Evolutionary conservation across 2,797 vertebrate species (phyloP).

Genomic region (Rhinichthys osculus): DNA sequence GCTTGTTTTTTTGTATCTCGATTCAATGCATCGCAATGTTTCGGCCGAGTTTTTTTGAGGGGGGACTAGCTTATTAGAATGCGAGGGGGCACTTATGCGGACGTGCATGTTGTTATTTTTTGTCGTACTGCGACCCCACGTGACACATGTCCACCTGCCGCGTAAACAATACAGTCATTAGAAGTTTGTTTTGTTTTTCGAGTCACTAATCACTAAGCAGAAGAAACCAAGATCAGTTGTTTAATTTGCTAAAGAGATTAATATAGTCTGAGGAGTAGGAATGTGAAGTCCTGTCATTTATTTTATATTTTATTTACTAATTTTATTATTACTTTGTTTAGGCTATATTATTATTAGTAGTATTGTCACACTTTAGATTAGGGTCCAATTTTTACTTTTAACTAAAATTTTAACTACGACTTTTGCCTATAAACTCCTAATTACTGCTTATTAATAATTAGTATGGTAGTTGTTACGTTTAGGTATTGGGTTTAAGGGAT

Average conservation of each 20-base stretch:
- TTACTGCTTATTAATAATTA: too few species aligned
- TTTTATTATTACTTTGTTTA: background rate
- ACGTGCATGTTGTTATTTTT: conserved; percentile 77
- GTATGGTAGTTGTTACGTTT: too few species aligned
- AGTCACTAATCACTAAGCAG: background rate
- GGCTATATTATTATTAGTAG: background rate
- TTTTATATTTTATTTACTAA: background rate
- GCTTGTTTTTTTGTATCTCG: conserved; percentile 78
- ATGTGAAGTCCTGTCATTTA: background rate
- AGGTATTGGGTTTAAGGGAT: too few species aligned
- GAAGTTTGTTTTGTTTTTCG: conserved; percentile 55
- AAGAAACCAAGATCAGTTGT: background rate
- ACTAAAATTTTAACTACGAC: too few species aligned
- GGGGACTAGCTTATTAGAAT: conserved; percentile 77
- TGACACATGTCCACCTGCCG: conserved; percentile 91
- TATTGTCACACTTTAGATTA: background rate
- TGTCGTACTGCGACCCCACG: conserved; percentile 80
- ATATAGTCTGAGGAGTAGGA: background rate
- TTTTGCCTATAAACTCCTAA: too few species aligned
- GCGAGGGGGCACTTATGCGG: conserved; percentile 75
- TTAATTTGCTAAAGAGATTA: background rate
- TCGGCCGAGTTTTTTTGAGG: conserved; percentile 76
- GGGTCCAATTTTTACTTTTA: too few species aligned
- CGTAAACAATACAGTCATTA: conserved; percentile 81
- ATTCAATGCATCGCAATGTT: conserved; percentile 82